Conservation (phyloP, 1,140 invertebrate species). For the Campoletis sonorensis region DNA sequence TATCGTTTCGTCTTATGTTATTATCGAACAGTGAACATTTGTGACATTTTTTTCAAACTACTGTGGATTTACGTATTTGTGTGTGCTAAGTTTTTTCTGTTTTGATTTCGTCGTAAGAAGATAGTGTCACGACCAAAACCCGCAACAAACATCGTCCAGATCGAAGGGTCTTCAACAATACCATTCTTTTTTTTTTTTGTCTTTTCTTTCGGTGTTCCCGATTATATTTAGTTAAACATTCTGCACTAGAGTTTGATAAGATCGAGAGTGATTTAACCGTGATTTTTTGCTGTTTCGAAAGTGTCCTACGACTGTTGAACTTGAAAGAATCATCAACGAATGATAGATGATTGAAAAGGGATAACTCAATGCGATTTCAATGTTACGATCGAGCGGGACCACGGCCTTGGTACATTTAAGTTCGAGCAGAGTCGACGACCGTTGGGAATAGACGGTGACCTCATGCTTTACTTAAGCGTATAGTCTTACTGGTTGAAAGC, state of each 20-base stretch:
- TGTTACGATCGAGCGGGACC: not conserved
- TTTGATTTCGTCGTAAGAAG: not conserved
- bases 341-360: no score
- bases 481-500: constrained; percentile 40
- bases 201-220: not conserved
- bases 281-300: not conserved
- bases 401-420: constrained; percentile 29
- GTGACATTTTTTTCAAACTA: not conserved
- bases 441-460: constrained; percentile 64
- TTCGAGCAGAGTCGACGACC: constrained; percentile 62
- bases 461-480: constrained; percentile 67
- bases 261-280: not conserved
- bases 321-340: no score
- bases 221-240: not conserved
- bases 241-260: not conserved
- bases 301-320: not conserved
- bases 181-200: not conserved
- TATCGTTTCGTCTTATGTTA: not conserved
- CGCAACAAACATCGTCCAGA: not conserved
- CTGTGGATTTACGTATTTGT: not conserved
- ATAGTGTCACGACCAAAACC: not conserved
- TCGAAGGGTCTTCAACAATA: not conserved
- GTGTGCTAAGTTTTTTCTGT: not conserved
- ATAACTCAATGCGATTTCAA: no score
- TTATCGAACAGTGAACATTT: not conserved